Evolutionary conservation across 2,888 invertebrate species (phyloP), one percentile per base, ranked within the genome.

Genomic region (Liopterus haemorrhoidalis): DNA sequence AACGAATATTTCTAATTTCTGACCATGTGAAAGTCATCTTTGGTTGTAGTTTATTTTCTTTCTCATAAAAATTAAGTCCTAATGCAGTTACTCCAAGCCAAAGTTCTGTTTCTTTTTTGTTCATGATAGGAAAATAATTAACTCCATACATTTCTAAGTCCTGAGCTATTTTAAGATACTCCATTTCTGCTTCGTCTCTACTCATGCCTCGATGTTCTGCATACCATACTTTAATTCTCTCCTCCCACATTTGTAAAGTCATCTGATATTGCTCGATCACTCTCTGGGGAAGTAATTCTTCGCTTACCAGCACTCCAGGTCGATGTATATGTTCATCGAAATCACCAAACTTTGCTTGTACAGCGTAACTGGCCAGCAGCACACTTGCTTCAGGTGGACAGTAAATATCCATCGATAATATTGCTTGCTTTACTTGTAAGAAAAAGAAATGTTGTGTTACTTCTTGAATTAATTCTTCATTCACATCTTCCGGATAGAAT

Each of bases 191-290:
- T 65, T 97, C 97, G 62, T 97, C 96, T 11, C 95, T 74, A 0
- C 92, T 88, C 92, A 95, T 93, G 1, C 96, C 95, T 55, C 88
- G 82, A 67, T 97, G 96, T 67, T 97, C 95, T 22, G 90, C 91
- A 64, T 97, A 95, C 95, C 95, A 96, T 57, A 91, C 87, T 66
- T 93, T 89, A 54, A 99, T 97, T 52, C 95, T 76, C 60, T 97
- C 96, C 63, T 95, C 94, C 99, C 99, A 99, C 97, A 97, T 97
- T 65, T 94, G 91, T 0, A 93, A 82, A 5, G 96, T 97, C 97
- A 99, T 96, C 72, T 97, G 95, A 68, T 96, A 99, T 66, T 99
- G 97, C 70, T 94, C 94, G 38, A 97, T 94, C 5, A 97, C 97
- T 33, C 95, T 73, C 66, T 94, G 93, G 0, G 97, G 97, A 48